Base-by-base conservation (phyloP, 2,113 vertebrate species). In the Trematocara marginatum region DNA sequence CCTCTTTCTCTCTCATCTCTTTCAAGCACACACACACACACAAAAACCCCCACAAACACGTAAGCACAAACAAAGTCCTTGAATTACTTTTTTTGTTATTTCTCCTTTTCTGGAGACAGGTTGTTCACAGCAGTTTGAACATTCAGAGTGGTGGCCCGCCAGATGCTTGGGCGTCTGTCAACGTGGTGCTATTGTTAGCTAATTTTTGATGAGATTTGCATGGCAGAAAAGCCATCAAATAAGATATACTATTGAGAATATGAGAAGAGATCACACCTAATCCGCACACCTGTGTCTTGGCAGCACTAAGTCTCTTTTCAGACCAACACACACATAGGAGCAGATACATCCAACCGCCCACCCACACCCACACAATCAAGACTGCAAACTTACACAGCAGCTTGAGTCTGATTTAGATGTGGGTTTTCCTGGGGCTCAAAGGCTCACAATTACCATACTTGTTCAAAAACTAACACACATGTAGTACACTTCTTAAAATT, bases 171-270 rank as follows among this genome's bases (percentile, higher is more conserved):
- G 92, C 90, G 91, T 94, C 94, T 96, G 94, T 95, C 93, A 91
- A 86, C 79, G 79, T 6, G 85, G 47, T 79, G 93, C 92, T 93
- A 93, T 96, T 96, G 95, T 96, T 96, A 94, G 94, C 90, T 92
- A 79, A 86, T 95, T 96, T 96, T 92, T 95, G 94, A 96, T 95
- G 93, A 95, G 91, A 94, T 96, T 95, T 95, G 94, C 93, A 93
- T 91, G 94, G 92, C 93, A 92, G 90, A 87, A 95, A 94, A 91
- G 87, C 91, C 90, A 93, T 96, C 92, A 95, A 94, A 95, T 96
- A 93, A 94, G 91, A 89, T 91, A 93, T 93, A 91, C 93, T 88
- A 92, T 92, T 53, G 88, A 92, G 93, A 93, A 92, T 89, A 90
- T 86, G 84, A 92, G 82, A 91, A 56, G 86, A 88, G 89, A 94